Conservation (phyloP, 2,797 vertebrate genomes). For the Sternotherus odoratus region DNA sequence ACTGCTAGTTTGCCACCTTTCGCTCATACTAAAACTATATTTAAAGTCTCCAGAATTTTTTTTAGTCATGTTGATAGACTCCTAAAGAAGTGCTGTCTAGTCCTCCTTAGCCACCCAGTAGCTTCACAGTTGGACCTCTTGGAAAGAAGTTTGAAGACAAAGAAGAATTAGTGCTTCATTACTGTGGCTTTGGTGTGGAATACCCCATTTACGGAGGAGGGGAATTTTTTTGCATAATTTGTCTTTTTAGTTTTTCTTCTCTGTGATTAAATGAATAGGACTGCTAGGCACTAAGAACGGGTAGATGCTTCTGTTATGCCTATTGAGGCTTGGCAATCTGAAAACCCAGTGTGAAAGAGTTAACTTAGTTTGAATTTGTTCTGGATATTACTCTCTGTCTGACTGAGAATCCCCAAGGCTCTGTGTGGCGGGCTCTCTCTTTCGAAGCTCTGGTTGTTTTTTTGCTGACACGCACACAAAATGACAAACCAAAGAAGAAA, state of each 20-base stretch:
- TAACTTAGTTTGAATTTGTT: neutral
- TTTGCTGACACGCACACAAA: neutral
- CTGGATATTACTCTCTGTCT: neutral
- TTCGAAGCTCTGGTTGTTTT: slow-evolving; percentile 12
- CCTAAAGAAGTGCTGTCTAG: neutral
- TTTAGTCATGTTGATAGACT: neutral
- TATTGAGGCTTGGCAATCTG: neutral
- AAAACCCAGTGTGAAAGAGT: neutral
- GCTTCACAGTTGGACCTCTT: neutral
- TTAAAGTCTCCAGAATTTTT: neutral
- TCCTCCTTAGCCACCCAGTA: neutral
- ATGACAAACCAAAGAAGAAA: slow-evolving; percentile 15
- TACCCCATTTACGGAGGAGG: neutral
- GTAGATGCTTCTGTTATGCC: neutral
- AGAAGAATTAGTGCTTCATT: neutral
- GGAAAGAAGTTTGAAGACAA: neutral
- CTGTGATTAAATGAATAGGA: neutral
- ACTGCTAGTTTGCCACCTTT: neutral
- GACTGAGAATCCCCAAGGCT: neutral
- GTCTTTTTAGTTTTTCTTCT: neutral
- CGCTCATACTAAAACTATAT: neutral
- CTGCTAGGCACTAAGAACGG: neutral
- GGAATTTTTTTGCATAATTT: neutral
- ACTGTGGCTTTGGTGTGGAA: neutral
- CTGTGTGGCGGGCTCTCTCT: neutral